Evolutionary conservation across 2,888 invertebrate genomes (phyloP).

Genomic region (Caenorhabditis sulstoni): DNA sequence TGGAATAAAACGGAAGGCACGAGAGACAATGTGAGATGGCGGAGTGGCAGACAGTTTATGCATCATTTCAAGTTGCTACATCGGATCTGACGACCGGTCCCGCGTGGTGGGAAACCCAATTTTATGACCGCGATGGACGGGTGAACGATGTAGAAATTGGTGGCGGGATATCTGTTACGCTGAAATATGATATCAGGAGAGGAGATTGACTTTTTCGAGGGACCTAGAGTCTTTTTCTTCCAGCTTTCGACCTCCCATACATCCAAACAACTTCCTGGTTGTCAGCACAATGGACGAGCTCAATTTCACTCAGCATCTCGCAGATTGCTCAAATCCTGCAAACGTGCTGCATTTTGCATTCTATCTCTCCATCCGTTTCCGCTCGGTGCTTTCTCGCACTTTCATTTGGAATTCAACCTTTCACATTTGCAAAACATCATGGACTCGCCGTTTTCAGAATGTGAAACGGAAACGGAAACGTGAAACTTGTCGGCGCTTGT

Average conservation of each 20-base stretch:
- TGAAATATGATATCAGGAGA: neutral
- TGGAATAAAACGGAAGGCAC: slow-evolving; percentile 10
- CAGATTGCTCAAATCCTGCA: slow-evolving; percentile 15
- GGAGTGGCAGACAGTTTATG: slow-evolving; percentile 40
- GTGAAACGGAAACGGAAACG: neutral
- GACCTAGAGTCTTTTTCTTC: neutral
- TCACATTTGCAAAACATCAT: slow-evolving; percentile 5
- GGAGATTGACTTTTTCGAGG: neutral
- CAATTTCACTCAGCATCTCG: too few species aligned
- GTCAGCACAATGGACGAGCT: neutral
- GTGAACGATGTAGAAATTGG: slow-evolving; percentile 48
- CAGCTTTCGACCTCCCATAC: neutral
- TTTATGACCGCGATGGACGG: slow-evolving; percentile 31
- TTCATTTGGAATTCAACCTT: slow-evolving; percentile 16
- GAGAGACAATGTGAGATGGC: slow-evolving; percentile 10
- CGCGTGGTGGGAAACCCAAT: slow-evolving; percentile 34
- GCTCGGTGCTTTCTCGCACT: neutral
- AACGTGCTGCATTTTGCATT: slow-evolving; percentile 1
- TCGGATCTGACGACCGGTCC: slow-evolving; percentile 37
- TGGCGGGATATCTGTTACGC: slow-evolving; percentile 16
- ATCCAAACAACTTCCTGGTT: neutral
- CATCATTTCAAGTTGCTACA: slow-evolving; percentile 47
- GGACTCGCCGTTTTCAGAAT: neutral
- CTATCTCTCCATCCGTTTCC: neutral
- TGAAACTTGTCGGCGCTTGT: too few species aligned